These are phyloP conservation scores for Lycocorax pyrrhopterus DNA, from an alignment of 2,113 vertebrate species.

Conservation along the genomic window DNA sequence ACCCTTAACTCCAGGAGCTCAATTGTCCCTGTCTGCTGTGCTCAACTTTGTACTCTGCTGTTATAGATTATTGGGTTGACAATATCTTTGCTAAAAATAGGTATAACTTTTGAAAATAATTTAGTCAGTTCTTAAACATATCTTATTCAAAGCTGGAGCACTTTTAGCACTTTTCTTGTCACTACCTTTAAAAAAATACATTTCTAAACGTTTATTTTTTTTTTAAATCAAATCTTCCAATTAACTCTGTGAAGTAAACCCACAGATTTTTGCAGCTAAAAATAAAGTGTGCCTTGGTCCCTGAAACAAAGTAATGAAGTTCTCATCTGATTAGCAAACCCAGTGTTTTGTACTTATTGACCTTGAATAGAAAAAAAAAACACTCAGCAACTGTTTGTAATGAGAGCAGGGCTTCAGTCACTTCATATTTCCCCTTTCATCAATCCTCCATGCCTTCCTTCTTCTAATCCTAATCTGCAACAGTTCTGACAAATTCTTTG, in stretches of 20 bases:
- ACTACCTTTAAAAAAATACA: not conserved
- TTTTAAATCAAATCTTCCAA: not conserved
- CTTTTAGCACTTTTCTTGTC: not conserved
- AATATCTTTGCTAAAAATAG: not conserved
- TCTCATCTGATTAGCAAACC: not conserved
- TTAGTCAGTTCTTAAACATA: not conserved
- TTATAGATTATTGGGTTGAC: not conserved
- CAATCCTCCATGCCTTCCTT: not conserved
- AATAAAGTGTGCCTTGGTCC: not conserved
- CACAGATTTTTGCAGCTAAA: not conserved
- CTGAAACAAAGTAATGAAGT: not conserved
- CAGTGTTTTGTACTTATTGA: not conserved
- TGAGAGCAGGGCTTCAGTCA: not conserved
- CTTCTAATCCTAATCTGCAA: not conserved
- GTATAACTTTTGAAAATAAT: not conserved
- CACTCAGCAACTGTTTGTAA: not conserved
- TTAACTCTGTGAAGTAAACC: not conserved
- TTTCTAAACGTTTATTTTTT: not conserved
- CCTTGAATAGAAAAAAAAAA: not conserved
- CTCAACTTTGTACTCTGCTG: not conserved
- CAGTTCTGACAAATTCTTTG: not conserved
- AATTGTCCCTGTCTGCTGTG: not conserved
- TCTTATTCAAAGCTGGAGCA: not conserved
- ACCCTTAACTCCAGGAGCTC: not conserved
- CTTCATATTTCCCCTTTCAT: not conserved